Base-by-base conservation (phyloP, 2,888 invertebrate genomes). In the Yponomeuta plumbellus region DNA sequence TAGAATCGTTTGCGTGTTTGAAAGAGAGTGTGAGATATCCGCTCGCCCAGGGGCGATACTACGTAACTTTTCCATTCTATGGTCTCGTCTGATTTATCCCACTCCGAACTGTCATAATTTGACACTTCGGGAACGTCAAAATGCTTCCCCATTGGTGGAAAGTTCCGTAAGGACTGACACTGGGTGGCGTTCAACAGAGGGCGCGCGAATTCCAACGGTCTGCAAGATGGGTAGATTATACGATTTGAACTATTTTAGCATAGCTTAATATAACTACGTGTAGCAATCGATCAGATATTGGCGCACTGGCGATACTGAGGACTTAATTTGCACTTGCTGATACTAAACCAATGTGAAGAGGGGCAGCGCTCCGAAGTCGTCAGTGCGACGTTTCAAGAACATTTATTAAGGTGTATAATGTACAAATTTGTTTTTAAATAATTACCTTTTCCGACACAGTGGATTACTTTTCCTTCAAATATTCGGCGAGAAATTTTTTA, bases 371-470 rank as follows among this genome's bases (percentile, higher is more conserved):
- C 66, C 69, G 69, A 72, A 71, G 71, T 72, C 72, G 73, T 73
- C 71, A 71, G 72, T 72, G 73, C 74, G 73, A 69, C 66, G 63
- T 59, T 34, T 68, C 67, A 69, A 44, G 71, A 70, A 68, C 69
- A 67, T 67, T 67, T 65, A 6, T 77, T 79, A 78, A 80, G 78
- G 77, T 83, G 79, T 84, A 77, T 66, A 77, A 78, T 88, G 88
- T 88, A 90, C 88, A 89, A 88, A 89, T 88, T 83, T 88, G 76
- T 82, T 85, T 52, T 87, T 86, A 82, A 75, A 17, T 52, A 75
- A 34, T 34, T 76, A 78, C 78, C 79, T 84, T 80, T 76, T 77
- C 79, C 72, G 71, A 79, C 76, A 80, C 76, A 76, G 75, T 81
- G 20, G 56, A 59, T 61, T 66, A 59, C 61, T 81, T 77, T 80